Evolutionary conservation across 2,113 vertebrate genomes (phyloP), one percentile per base, ranked within the genome.

Genomic region (Nothoprocta perdicaria): DNA sequence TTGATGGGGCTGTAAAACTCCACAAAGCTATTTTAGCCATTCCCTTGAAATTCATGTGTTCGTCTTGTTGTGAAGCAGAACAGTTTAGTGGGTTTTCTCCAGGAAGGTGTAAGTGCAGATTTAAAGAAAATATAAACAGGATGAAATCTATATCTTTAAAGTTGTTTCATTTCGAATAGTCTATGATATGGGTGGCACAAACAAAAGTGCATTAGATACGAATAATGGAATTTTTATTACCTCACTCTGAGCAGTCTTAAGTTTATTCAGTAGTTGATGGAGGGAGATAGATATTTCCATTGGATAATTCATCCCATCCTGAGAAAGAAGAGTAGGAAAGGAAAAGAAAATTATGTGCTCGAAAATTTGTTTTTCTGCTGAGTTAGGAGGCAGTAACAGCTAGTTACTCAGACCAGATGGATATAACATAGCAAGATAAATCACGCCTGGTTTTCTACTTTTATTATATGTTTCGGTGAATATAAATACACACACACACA

Each of bases 231-330:
- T 80, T 89, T 94, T 76, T 94, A 75, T 88, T 94, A 63, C 27
- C 76, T 40, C 17, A 55, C 27, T 55, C 53, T 55, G 29, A 31
- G 29, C 53, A 67, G 63, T 80, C 50, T 85, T 55, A 52, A 52
- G 84, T 71, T 43, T 61, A 48, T 93, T 94, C 76, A 83, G 0
- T 74, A 87, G 82, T 78, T 14, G 3, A 4, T 85, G 33, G 72
- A 91, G 75, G 67, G 68, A 78, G 76, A 89, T 38, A 67, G 69
- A 67, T 95, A 65, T 77, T 94, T 91, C 41, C 18, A 41, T 69
- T 80, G 87, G 53, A 62, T 89, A 63, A 53, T 93, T 92, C 58
- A 62, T 87, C 55, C 58, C 26, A 55, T 76, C n/a, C 53, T 82
- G 58, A 89, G 52, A 21, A 26, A 80, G 40, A 86, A 61, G 29